Conservation (phyloP, 2,888 invertebrate species). For the Euzophera pinguis region DNA sequence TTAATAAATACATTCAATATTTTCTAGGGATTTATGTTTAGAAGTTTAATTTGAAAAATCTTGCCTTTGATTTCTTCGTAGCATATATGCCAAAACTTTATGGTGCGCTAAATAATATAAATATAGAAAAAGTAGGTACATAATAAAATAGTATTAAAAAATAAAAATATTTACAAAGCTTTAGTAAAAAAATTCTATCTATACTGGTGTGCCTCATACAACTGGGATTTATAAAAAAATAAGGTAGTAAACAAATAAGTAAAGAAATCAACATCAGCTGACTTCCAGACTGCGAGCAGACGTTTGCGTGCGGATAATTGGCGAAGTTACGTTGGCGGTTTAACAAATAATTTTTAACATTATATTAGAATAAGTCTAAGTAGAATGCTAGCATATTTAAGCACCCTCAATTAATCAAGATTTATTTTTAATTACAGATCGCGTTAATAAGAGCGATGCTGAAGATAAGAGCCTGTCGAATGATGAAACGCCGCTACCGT, state of each 20-base stretch:
- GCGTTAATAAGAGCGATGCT: slow-evolving; percentile 64
- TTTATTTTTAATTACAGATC: slow-evolving; percentile 54
- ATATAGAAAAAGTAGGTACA: no score
- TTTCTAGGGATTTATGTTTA: no score
- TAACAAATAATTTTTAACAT: not conserved
- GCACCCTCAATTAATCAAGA: not conserved
- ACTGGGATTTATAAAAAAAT: not conserved
- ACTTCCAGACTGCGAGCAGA: slow-evolving; percentile 36
- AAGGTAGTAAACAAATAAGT: not conserved
- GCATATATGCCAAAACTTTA: no score
- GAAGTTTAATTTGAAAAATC: no score
- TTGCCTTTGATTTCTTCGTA: no score
- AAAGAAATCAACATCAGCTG: slow-evolving; percentile 29
- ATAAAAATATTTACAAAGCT: no score
- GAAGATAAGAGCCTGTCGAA: slow-evolving; percentile 74
- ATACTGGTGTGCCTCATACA: no score
- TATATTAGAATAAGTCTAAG: not conserved
- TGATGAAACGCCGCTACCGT: slow-evolving; percentile 71
- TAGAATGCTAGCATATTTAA: not conserved
- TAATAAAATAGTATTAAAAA: no score
- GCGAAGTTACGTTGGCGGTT: slow-evolving; percentile 6
- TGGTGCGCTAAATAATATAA: no score
- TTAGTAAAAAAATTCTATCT: no score
- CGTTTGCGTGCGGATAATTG: slow-evolving; percentile 44
- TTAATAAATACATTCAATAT: no score